phyloP scores from a whole-genome alignment of 2,797 vertebrate genomes.

The Clarias laeviceps region DNA sequence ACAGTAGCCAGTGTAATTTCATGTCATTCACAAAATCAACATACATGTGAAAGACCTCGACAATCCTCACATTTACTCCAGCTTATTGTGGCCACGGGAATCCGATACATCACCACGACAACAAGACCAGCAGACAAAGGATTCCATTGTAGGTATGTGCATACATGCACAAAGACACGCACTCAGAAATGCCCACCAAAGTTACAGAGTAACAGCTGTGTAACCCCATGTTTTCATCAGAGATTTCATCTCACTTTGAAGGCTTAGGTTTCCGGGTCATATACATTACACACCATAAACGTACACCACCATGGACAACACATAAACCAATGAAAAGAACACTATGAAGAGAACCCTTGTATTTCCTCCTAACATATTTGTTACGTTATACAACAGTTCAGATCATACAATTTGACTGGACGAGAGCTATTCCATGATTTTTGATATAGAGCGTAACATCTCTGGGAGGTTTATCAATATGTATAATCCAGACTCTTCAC shows the following conservation, averaged over 20 bases:
- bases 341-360: not conserved
- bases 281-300: not conserved
- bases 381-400: too few relatives aligned
- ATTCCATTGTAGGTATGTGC: conserved; percentile 36
- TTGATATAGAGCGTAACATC: too few relatives aligned
- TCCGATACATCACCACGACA: conserved; percentile 49
- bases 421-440: too few relatives aligned
- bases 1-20: not conserved
- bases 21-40: not conserved
- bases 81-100: conserved; percentile 31
- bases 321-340: not conserved
- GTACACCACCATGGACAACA: not conserved
- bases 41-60: conserved; percentile 1
- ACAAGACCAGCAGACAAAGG: conserved; percentile 39
- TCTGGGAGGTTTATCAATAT: too few relatives aligned
- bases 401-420: too few relatives aligned
- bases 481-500: too few relatives aligned
- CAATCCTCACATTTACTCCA: not conserved
- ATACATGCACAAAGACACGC: conserved; percentile 25
- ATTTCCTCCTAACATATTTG: not conserved
- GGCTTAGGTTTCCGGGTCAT: not conserved
- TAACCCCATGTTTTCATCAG: conserved; percentile 28
- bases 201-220: conserved; percentile 42
- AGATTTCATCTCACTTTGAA: conserved; percentile 13
- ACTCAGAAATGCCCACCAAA: conserved; percentile 27